These are phyloP conservation scores for Ernsta delagoae DNA, from an alignment of 2,888 invertebrate genomes.

Conservation along the genomic window DNA sequence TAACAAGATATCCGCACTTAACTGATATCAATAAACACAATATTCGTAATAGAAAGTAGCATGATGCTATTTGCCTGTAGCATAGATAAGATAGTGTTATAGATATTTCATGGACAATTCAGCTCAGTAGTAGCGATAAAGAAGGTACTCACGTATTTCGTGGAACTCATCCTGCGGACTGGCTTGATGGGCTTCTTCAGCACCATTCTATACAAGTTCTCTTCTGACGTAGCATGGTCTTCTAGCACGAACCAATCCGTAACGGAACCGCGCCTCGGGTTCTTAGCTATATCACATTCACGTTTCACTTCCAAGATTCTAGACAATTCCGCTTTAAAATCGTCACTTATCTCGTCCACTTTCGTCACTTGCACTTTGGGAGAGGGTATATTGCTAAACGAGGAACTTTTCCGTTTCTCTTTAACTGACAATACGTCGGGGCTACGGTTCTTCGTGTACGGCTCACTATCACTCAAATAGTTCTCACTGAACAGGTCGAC, in stretches of 20 bases:
- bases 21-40: not conserved
- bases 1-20: not conserved
- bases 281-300: conserved; percentile 46
- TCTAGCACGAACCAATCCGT: conserved; percentile 80
- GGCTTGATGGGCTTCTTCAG: conserved; percentile 69
- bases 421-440: conserved; percentile 48
- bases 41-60: not conserved
- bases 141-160: conserved; percentile 75
- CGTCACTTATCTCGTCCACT: conserved; percentile 69
- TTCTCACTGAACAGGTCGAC: conserved; percentile 75
- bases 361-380: conserved; percentile 72
- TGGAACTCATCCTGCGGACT: conserved; percentile 76
- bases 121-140: conserved; percentile 11
- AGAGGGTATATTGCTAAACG: conserved; percentile 68
- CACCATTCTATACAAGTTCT: conserved; percentile 67
- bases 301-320: conserved; percentile 59
- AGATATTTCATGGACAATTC: not conserved
- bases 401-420: conserved; percentile 70
- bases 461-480: conserved; percentile 75
- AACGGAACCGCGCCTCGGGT: conserved; percentile 69
- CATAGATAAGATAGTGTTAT: conserved; percentile 3
- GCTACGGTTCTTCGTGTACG: conserved; percentile 64
- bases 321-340: conserved; percentile 70
- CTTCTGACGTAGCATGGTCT: conserved; percentile 55
- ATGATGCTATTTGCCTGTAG: conserved; percentile 1